phyloP scores from a whole-genome alignment of 2,888 invertebrate genomes.

The Lysandra coridon region DNA sequence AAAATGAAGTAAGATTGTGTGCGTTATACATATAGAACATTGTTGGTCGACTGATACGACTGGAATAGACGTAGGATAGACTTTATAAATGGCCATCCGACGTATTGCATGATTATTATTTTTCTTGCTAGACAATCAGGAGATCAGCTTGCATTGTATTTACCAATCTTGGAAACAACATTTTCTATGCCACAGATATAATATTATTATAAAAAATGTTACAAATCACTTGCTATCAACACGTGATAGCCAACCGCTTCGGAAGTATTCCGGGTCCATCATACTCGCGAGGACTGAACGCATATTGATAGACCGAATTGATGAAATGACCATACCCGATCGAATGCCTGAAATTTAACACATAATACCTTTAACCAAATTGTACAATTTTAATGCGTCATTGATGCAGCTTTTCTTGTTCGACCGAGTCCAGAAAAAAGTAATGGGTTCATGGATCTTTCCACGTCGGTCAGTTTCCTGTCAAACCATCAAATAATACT shows the following conservation, averaged over 20 bases:
- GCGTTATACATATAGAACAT: too few species aligned
- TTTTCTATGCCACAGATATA: too few species aligned
- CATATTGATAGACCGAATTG: neutral
- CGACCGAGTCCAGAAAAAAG: neutral
- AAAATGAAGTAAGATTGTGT: too few species aligned
- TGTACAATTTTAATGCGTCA: neutral
- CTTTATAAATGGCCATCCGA: too few species aligned
- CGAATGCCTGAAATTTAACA: slow-evolving; percentile 3
- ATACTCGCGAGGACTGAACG: slow-evolving; percentile 2
- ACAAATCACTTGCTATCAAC: neutral
- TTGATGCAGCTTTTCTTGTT: neutral
- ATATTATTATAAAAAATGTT: neutral
- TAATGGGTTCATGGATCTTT: neutral
- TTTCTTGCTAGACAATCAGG: too few species aligned
- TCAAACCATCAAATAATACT: too few species aligned
- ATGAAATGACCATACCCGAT: slow-evolving; percentile 6
- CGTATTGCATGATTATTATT: too few species aligned
- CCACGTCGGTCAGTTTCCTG: neutral
- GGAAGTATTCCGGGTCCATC: neutral
- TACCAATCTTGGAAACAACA: too few species aligned
- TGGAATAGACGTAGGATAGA: too few species aligned
- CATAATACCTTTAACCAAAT: neutral
- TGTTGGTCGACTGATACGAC: too few species aligned
- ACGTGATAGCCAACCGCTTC: neutral
- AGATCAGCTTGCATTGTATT: too few species aligned